Percentiles rank a stretch among this genome's conserved stretches.
Evolutionary conservation across 2,888 invertebrate genomes (phyloP).

Genomic region (Xylota sylvarum): DNA sequence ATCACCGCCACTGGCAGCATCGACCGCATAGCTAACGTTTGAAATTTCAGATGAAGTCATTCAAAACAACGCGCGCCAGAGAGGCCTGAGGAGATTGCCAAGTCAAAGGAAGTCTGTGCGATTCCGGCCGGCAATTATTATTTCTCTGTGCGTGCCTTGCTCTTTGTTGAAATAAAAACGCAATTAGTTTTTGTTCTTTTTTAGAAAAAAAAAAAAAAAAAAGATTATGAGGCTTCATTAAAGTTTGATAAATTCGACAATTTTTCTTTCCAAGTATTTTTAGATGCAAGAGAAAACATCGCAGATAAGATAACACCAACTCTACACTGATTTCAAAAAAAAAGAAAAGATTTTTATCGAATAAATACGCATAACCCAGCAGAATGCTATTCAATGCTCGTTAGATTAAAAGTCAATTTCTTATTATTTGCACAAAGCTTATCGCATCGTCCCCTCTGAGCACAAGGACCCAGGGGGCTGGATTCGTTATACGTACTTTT

Average conservation of each 20-base stretch:
- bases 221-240: slow-evolving; percentile 24
- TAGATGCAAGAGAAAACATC: slow-evolving; percentile 5
- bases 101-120: slow-evolving; percentile 47
- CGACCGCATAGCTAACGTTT: slow-evolving; percentile 34
- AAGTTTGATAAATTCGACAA: slow-evolving; percentile 20
- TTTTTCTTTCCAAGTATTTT: background rate
- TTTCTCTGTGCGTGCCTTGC: slow-evolving; percentile 22
- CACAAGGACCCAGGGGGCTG: background rate
- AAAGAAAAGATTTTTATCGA: slow-evolving; percentile 3
- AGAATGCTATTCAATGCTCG: slow-evolving; percentile 6
- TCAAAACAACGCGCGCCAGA: background rate
- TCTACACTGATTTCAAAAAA: background rate
- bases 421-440: slow-evolving; percentile 26
- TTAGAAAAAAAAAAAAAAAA: no score
- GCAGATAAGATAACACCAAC: slow-evolving; percentile 28
- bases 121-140: slow-evolving; percentile 49
- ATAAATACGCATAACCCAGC: slow-evolving; percentile 9
- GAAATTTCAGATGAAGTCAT: slow-evolving; percentile 52
- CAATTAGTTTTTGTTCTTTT: background rate
- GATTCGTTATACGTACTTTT: slow-evolving; percentile 1
- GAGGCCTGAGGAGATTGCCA: background rate
- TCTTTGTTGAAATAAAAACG: slow-evolving; percentile 7
- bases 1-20: slow-evolving; percentile 1
- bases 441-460: slow-evolving; percentile 1
- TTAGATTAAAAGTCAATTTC: slow-evolving; percentile 40